Base-by-base conservation (phyloP, 2,797 vertebrate species). In the Urocyon cinereoargenteus region DNA sequence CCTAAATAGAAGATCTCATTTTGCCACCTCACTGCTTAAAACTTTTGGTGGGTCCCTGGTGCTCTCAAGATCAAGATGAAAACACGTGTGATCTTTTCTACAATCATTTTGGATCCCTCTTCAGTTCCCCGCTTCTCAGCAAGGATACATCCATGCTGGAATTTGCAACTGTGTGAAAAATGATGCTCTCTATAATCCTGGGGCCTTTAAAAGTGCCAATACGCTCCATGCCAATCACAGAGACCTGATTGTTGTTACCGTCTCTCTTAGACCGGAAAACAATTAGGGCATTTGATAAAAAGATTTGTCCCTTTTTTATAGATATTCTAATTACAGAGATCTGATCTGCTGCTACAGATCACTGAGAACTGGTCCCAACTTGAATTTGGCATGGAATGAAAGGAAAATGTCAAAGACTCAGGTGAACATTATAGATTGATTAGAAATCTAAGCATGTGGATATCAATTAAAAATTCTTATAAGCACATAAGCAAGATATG, bases 121-220 rank as follows among this genome's bases (percentile, higher is more conserved):
- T 77, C 15, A 55, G 2, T 31, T 84, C 21, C 19, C 14, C 70
- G 18, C 5, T 66, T 84, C 89, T 51, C 79, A 40, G 66, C 18
- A 31, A 51, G 15, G 26, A 55, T 78, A 22, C 1, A 72, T 11
- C 4, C 55, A 78, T 6, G 2, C 26, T 83, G 18, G 24, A 34
- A 73, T 64, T 26, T 64, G 8, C 18, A 91, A n/a, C 57, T 95
- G 49, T 14, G 9, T 86, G 55, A 86, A 78, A 77, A 2, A n/a
- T 16, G 49, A 53, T 21, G 19, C 0, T 91, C 11, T 24, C 13
- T 64, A 14, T 22, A 18, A 53, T 2, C 12, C 0, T 0, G 1
- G 3, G 21, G 7, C 5, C 61, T 55, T 59, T 68, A 34, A 57
- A 82, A 72, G 82, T 49, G 28, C 4, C n/a, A 78, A 40, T 12